Conservation (phyloP, 2,113 vertebrate genomes). For the Zapus hudsonius region DNA sequence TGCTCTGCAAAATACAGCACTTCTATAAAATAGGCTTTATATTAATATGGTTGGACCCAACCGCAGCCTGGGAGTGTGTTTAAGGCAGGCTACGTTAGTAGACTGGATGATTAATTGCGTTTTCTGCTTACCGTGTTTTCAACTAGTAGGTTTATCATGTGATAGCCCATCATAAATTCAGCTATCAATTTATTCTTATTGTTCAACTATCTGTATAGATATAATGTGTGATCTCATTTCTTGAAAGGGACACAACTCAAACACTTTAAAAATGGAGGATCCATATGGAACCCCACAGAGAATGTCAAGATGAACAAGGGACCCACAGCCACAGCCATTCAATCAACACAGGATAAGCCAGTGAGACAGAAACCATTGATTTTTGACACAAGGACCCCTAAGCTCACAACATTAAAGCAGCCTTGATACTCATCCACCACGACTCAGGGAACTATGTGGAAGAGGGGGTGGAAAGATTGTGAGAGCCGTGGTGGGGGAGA, state of each 20-base stretch:
- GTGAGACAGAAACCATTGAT: no score
- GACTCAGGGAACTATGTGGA: no score
- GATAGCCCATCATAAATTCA: neutral
- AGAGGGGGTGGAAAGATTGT: no score
- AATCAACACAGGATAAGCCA: no score
- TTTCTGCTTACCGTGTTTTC: neutral
- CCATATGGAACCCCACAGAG: no score
- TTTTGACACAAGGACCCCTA: no score
- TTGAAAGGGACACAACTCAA: constrained; percentile 29
- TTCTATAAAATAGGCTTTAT: neutral
- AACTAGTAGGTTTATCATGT: neutral
- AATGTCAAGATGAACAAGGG: no score
- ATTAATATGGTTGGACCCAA: neutral
- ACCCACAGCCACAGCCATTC: no score
- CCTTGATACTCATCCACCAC: no score
- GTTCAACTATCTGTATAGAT: constrained; percentile 22
- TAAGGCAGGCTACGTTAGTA: neutral
- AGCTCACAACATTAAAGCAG: no score
- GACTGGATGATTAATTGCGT: neutral
- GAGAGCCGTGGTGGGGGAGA: no score
- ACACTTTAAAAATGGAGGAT: constrained; percentile 24
- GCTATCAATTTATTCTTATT: no score
- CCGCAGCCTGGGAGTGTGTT: neutral
- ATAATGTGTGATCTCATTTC: constrained; percentile 18
- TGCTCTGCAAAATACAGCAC: neutral